These are phyloP conservation scores for Dasyornis broadbenti DNA, from an alignment of 2,113 vertebrate species.

Conservation along the genomic window DNA sequence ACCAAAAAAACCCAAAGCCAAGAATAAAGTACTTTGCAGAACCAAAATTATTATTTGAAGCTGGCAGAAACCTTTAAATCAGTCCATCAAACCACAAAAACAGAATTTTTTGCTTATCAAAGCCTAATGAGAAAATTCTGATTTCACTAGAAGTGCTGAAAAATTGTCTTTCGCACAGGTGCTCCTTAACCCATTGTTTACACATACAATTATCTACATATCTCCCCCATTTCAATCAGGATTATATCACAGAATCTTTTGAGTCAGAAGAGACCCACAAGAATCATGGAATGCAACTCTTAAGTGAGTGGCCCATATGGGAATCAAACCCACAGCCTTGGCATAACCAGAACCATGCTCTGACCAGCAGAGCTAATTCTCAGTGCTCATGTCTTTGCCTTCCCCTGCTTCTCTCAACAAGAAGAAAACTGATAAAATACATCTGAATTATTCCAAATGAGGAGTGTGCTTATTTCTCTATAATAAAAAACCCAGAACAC, in stretches of 20 bases:
- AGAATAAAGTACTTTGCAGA: not conserved
- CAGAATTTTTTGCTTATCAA: not conserved
- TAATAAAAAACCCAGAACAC: not conserved
- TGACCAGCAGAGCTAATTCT: not conserved
- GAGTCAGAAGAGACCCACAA: not conserved
- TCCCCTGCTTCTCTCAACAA: not conserved
- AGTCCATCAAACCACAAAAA: not conserved
- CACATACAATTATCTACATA: not conserved
- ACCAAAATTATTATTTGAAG: not conserved
- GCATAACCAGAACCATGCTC: not conserved
- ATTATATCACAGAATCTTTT: not conserved
- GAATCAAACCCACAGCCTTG: not conserved
- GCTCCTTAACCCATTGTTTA: not conserved
- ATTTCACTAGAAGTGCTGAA: not conserved
- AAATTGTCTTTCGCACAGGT: not conserved
- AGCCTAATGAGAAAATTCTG: not conserved
- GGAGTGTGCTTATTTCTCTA: not conserved
- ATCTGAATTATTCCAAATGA: not conserved
- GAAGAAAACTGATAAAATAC: not conserved
- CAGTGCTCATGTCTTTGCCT: not conserved
- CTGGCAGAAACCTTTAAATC: not conserved
- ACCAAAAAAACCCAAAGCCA: too few species aligned
- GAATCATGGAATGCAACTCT: not conserved
- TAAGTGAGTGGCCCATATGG: not conserved
- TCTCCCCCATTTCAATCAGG: not conserved